Base-by-base conservation (phyloP, 2,797 vertebrate genomes). In the Eospalax fontanierii region DNA sequence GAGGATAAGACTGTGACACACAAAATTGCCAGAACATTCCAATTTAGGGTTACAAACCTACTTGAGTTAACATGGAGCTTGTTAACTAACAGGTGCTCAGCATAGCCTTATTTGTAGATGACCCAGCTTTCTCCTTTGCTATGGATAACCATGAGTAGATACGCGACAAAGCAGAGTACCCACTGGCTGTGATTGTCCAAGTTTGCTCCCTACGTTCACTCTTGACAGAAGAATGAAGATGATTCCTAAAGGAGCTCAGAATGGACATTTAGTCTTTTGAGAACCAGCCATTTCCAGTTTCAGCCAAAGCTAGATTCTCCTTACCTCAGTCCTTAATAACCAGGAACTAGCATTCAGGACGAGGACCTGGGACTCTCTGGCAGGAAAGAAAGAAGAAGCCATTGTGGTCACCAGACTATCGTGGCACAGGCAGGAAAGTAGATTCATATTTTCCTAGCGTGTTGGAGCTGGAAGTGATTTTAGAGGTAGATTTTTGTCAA, bases 81-180 rank as follows among this genome's bases (percentile, higher is more conserved):
- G 2, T 26, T 66, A 91, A 83, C 66, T 84, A 91, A 33, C 14
- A 89, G 26, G 21, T 66, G 8, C 46, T 87, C 63, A 81, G 11
- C 50, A 91, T 96, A 79, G 35, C n/a, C 40, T 57, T 94, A 22
- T 33, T 92, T 59, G n/a, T 73, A 50, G 87, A 76, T 75, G 63
- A 30, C 19, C 50, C 28, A 79, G 33, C 57, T 78, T 40, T 71
- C 35, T 92, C 38, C 9, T 38, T 74, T 63, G 46, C 18, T 40
- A 16, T 30, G 2, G 65, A 57, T 33, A 43, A 57, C n/a, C 38
- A 33, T 50, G 15, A 88, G 57, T 35, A 75, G 82, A 35, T 28
- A 38, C 50, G 43, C 75, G 79, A 43, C 43, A 90, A 59, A 76
- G 61, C 76, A 90, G 22, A 26, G 30, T 14, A 74, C 59, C 50